Evolutionary conservation across 2,888 invertebrate genomes (phyloP).

Genomic region (Drosophila kanekoi): DNA sequence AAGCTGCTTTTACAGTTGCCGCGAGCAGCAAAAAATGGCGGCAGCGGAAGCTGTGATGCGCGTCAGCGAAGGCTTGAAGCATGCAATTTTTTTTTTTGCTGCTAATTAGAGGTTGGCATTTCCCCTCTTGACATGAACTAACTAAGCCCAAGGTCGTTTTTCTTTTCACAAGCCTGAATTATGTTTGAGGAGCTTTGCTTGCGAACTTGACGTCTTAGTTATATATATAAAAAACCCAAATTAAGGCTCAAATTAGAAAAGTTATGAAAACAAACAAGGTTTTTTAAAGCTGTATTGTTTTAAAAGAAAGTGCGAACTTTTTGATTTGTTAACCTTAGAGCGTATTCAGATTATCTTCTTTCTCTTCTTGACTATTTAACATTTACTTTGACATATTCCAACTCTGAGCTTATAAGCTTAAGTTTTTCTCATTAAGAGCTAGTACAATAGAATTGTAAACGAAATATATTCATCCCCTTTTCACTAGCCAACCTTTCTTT

Average conservation of each 20-base stretch:
- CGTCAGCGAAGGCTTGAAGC: slow-evolving; percentile 23
- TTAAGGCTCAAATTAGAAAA: not conserved
- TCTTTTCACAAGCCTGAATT: slow-evolving; percentile 10
- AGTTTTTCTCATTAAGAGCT: too few relatives aligned
- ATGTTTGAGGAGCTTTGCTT: not conserved
- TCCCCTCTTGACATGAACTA: slow-evolving; percentile 39
- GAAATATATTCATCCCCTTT: too few relatives aligned
- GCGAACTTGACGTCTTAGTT: not conserved
- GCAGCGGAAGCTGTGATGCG: slow-evolving; percentile 19
- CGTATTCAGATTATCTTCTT: too few relatives aligned
- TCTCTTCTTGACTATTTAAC: too few relatives aligned
- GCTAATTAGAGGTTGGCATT: slow-evolving; percentile 47
- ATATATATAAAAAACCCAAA: not conserved
- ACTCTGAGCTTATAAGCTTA: too few relatives aligned
- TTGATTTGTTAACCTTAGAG: too few relatives aligned
- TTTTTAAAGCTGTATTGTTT: too few relatives aligned
- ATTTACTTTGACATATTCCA: too few relatives aligned
- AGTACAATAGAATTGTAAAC: too few relatives aligned
- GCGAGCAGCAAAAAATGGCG: slow-evolving; percentile 28
- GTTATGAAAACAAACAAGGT: too few relatives aligned
- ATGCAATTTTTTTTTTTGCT: slow-evolving; percentile 34
- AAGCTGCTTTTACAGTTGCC: slow-evolving; percentile 24
- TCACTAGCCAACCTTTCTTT: too few relatives aligned
- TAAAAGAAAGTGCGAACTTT: too few relatives aligned
- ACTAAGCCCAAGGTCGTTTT: slow-evolving; percentile 38